Percentiles rank a stretch among this genome's conserved stretches.
These are phyloP conservation scores for Siderastrea radians DNA, from an alignment of 92 coral and sea anemone genomes.

Conservation along the genomic window DNA sequence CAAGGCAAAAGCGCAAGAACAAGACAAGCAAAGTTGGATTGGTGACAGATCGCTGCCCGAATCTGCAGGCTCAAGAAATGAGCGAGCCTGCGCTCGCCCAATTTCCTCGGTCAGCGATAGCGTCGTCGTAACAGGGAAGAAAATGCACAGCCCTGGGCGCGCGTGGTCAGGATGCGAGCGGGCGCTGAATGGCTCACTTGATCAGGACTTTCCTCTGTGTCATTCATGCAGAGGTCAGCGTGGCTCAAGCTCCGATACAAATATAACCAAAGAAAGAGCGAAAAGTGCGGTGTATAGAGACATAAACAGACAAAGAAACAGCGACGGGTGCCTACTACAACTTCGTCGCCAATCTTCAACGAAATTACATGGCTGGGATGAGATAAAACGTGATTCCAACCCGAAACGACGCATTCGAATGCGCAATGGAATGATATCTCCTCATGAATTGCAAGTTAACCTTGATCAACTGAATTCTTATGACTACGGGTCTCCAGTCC, in stretches of 20 bases:
- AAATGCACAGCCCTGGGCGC: constrained; percentile 3
- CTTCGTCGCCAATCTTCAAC: background rate
- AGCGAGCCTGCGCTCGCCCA: constrained; percentile 12
- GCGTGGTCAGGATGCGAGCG: constrained; percentile 21
- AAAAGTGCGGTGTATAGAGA: constrained; percentile 24
- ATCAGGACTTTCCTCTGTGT: constrained; percentile 15
- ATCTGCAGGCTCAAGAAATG: constrained; percentile 10
- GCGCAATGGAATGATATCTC: constrained; percentile 24
- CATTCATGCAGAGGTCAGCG: constrained; percentile 10
- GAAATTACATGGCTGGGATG: background rate
- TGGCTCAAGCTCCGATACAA: background rate
- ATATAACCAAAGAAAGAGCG: constrained; percentile 9
- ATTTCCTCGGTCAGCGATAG: constrained; percentile 50
- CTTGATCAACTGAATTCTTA: constrained; percentile 19
- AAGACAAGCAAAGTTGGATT: constrained; percentile 5
- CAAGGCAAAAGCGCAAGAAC: background rate
- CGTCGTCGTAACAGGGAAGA: constrained; percentile 26
- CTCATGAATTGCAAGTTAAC: constrained; percentile 20
- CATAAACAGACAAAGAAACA: background rate
- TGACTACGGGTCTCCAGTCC: constrained; percentile 54
- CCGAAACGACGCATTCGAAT: background rate
- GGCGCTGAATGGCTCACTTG: background rate
- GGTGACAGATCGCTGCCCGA: background rate
- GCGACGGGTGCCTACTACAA: background rate
- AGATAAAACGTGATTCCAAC: background rate